Percentiles rank a stretch among this genome's conserved stretches.
phyloP scores from a whole-genome alignment of 2,113 vertebrate species.

The Crocuta crocuta region DNA sequence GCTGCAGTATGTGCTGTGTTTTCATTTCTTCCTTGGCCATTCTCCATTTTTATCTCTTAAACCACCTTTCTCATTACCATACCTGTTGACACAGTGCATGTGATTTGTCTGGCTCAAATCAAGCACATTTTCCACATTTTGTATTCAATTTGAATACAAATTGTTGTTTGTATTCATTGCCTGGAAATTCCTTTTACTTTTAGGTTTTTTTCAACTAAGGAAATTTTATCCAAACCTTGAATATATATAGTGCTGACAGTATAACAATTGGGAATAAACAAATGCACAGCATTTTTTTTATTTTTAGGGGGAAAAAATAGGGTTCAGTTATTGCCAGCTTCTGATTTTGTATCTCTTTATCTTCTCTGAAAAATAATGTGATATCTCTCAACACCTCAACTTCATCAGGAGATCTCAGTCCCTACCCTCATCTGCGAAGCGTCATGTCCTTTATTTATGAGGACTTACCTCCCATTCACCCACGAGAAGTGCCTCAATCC shows the following conservation, averaged over 20 bases:
- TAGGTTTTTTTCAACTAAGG: neutral
- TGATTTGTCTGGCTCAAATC: neutral
- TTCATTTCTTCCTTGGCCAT: neutral
- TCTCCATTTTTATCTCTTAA: neutral
- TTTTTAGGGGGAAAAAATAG: neutral
- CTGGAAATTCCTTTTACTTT: conserved; percentile 8
- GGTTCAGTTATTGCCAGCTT: neutral
- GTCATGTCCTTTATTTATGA: neutral
- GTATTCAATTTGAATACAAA: neutral
- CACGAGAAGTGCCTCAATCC: neutral
- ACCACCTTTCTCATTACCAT: neutral
- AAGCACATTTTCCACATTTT: neutral
- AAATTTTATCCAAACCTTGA: conserved; percentile 27
- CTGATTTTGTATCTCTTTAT: neutral
- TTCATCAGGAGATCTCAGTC: neutral
- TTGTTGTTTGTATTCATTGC: neutral
- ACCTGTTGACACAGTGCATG: neutral
- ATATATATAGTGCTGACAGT: neutral
- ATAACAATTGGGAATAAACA: neutral
- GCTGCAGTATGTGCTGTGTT: fast-evolving
- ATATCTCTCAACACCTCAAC: neutral
- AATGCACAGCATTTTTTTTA: neutral
- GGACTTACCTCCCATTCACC: neutral
- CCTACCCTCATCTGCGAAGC: neutral
- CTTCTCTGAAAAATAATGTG: conserved; percentile 15